These are phyloP conservation scores for Acleris emargana DNA, from an alignment of 2,888 invertebrate genomes.

Conservation along the genomic window DNA sequence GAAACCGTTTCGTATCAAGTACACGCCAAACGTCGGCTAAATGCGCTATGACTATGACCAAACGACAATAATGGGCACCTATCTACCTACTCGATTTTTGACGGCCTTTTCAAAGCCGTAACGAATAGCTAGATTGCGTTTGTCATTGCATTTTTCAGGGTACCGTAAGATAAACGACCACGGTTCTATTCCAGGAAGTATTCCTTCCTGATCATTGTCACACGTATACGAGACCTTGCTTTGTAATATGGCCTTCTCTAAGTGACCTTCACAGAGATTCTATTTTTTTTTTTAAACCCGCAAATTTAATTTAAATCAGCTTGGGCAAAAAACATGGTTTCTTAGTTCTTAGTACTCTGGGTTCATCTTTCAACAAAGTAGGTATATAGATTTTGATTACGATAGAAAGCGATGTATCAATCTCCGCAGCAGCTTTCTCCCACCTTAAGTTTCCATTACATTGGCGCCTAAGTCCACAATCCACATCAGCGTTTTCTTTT, in stretches of 20 bases:
- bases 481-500: too few relatives aligned
- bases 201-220: slow-evolving; percentile 30
- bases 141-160: slow-evolving; percentile 33
- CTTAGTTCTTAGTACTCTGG: too few relatives aligned
- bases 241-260: slow-evolving; percentile 22
- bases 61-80: slow-evolving; percentile 33
- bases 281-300: background rate
- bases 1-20: slow-evolving; percentile 35
- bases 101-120: slow-evolving; percentile 43
- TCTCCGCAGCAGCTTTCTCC: slow-evolving; percentile 34
- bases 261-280: slow-evolving; percentile 13
- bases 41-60: slow-evolving; percentile 35
- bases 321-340: too few relatives aligned
- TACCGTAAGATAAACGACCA: slow-evolving; percentile 25
- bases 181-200: slow-evolving; percentile 17
- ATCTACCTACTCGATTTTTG: slow-evolving; percentile 27
- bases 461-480: too few relatives aligned
- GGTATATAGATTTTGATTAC: slow-evolving; percentile 22
- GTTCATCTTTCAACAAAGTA: slow-evolving; percentile 7
- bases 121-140: slow-evolving; percentile 46
- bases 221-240: slow-evolving; percentile 20
- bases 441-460: slow-evolving; percentile 8
- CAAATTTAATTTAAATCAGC: background rate
- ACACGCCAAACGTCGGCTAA: slow-evolving; percentile 14
- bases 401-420: slow-evolving; percentile 32